These are phyloP conservation scores for Cherax quadricarinatus DNA, from an alignment of 1,140 invertebrate species.

Conservation along the genomic window DNA sequence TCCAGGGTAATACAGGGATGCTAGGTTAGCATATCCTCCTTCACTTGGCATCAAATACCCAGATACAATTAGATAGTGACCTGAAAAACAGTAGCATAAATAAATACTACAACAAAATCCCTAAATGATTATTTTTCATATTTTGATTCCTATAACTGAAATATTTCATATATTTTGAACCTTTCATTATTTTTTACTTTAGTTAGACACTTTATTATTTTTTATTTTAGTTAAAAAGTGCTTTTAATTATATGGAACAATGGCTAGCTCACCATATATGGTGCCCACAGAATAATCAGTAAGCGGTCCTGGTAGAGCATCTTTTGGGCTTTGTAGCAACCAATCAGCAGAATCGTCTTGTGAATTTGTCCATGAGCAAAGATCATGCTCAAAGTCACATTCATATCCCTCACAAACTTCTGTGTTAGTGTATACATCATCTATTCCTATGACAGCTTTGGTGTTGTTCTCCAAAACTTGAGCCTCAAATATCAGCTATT, in stretches of 20 bases:
- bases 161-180: too few relatives aligned
- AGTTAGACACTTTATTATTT: too few relatives aligned
- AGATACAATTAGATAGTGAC: constrained; percentile 32
- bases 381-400: constrained; percentile 68
- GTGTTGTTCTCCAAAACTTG: constrained; percentile 35
- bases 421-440: constrained; percentile 58
- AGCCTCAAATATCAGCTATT: constrained; percentile 52
- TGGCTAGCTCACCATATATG: not conserved
- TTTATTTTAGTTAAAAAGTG: not conserved
- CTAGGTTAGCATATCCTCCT: constrained; percentile 38
- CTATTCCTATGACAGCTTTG: constrained; percentile 47
- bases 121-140: too few relatives aligned
- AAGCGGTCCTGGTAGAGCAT: constrained; percentile 42
- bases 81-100: not conserved
- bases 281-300: constrained; percentile 31
- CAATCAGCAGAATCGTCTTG: constrained; percentile 36
- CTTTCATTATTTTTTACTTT: too few relatives aligned
- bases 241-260: not conserved
- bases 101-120: too few relatives aligned
- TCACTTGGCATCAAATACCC: constrained; percentile 32
- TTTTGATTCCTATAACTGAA: too few relatives aligned
- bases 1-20: not conserved
- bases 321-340: constrained; percentile 39
- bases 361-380: constrained; percentile 57
- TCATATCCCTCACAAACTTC: not conserved